Base-by-base conservation (phyloP, 2,113 vertebrate genomes). In the Vireo altiloquus region DNA sequence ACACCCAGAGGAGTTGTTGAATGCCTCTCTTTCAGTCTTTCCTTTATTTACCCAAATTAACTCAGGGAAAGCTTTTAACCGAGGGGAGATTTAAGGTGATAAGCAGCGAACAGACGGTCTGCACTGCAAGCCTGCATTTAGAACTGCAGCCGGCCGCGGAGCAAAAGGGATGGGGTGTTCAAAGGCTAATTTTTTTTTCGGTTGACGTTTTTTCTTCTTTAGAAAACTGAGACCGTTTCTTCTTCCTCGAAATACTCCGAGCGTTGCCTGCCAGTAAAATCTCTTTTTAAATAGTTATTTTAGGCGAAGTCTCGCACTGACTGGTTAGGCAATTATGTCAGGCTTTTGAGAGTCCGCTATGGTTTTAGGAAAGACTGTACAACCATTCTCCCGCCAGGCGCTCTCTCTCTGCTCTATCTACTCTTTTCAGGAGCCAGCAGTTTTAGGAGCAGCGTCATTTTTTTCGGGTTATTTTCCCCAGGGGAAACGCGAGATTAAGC, bases 1-100 rank as follows among this genome's bases (percentile, higher is more conserved):
- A 44, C 92, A 92, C 92, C 92, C 91, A 65, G 78, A 95, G 89
- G 91, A 90, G 84, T 64, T 92, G 70, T 27, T 65, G 78, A 82
- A 76, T 30, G 66, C 74, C 75, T 89, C 46, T 80, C 61, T 65
- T 86, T 35, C 80, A 61, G 37, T 53, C 70, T 52, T 72, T 39
- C 78, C 49, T 90, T 79, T 92, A 82, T 94, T 81, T 94, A 92
- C 84, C 54, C 81, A 82, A 68, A 89, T 79, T 81, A 89, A 74
- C 46, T 49, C 81, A 46, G 78, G 86, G 82, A 90, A 92, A 82
- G 90, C 86, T 74, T 85, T 88, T 82, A 80, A 85, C 54, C 40
- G 59, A 83, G 50, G 64, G 47, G 68, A 77, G 86, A 82, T 65
- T 93, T 90, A 74, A 92, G 89, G 79, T 86, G 94, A 91, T 94